Evolutionary conservation across 2,888 invertebrate genomes (phyloP).

Genomic region (Hydroisotoma schaefferi): DNA sequence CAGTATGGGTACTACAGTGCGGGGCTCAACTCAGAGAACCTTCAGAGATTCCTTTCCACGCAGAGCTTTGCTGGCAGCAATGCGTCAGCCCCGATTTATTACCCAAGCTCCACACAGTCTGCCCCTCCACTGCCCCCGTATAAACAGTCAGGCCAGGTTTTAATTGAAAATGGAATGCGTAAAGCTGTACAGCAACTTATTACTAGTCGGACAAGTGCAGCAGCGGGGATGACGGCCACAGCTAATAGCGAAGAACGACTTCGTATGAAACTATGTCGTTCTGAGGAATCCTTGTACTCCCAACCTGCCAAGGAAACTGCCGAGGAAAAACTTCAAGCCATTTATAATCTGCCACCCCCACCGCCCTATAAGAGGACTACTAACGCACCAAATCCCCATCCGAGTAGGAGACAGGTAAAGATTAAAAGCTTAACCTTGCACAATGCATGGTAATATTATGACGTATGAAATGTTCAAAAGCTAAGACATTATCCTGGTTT

Average conservation of each 20-base stretch:
- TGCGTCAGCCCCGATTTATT: conserved; percentile 40
- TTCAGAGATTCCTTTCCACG: conserved; percentile 46
- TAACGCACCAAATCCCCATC: conserved; percentile 3
- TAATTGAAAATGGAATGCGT: conserved; percentile 49
- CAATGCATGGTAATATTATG: conserved; percentile 8
- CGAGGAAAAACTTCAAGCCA: conserved; percentile 44
- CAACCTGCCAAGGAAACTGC: conserved; percentile 39
- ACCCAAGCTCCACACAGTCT: conserved; percentile 46
- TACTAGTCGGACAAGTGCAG: conserved; percentile 21
- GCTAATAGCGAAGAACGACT: conserved; percentile 32
- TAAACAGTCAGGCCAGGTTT: conserved; percentile 36
- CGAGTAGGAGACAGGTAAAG: conserved; percentile 32
- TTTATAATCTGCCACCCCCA: conserved; percentile 47
- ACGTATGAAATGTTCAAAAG: not conserved
- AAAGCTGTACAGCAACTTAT: conserved; percentile 43
- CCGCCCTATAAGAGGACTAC: conserved; percentile 41
- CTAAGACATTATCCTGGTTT: not conserved
- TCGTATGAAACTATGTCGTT: conserved; percentile 42
- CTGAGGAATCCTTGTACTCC: conserved; percentile 46
- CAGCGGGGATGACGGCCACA: conserved; percentile 18
- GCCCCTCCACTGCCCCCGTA: conserved; percentile 47
- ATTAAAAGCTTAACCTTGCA: not conserved
- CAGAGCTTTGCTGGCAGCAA: conserved; percentile 40
- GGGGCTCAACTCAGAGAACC: conserved; percentile 43
- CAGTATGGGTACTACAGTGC: conserved; percentile 44